Base-by-base conservation (phyloP, 2,797 vertebrate species). In the Onychomys arenicola region DNA sequence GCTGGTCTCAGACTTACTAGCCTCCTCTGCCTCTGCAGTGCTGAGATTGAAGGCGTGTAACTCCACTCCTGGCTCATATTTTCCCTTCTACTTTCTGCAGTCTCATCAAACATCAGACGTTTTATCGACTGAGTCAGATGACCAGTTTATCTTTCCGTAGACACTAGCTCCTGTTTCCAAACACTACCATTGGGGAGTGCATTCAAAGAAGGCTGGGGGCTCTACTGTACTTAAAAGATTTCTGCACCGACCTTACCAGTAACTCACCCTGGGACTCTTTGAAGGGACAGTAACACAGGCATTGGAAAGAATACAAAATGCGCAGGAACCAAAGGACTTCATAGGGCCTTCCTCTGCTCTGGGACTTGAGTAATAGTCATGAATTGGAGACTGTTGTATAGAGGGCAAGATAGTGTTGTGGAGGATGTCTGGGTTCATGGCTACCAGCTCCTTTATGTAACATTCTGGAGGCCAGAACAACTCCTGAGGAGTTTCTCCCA, bases 401-500 rank as follows among this genome's bases (percentile, higher is more conserved):
- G 91, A 90, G 85, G 88, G 85, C 82, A 93, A 19, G 75, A 4
- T 8, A 4, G 61, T 46, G 49, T 96, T 2, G 17, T 27, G 90
- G 90, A 85, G 85, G 69, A 29, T 63, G 65, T 34, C 69, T 37
- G 67, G 78, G 92, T 89, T 92, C 85, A 59, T 0, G 23, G 82
- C 52, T 13, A 78, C 89, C 86, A 71, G 90, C 37, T 69, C 10
- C 75, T 96, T 96, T 96, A 87, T 34, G 65, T 67, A 93, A 65
- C 91, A 90, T 97, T 97, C 89, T 87, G 49, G 93, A 93, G 86
- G 87, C 85, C 84, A 95, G 77, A 93, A 73, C 85, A 61, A 89
- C 75, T 96, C 89, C 96, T 57, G 89, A 97, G 97, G 95, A 95
- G 80, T 63, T 95, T 88, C 81, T 93, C 90, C 94, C 37, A 82